Base-by-base conservation (phyloP, 2,113 vertebrate species). In the Lamprotornis superbus region DNA sequence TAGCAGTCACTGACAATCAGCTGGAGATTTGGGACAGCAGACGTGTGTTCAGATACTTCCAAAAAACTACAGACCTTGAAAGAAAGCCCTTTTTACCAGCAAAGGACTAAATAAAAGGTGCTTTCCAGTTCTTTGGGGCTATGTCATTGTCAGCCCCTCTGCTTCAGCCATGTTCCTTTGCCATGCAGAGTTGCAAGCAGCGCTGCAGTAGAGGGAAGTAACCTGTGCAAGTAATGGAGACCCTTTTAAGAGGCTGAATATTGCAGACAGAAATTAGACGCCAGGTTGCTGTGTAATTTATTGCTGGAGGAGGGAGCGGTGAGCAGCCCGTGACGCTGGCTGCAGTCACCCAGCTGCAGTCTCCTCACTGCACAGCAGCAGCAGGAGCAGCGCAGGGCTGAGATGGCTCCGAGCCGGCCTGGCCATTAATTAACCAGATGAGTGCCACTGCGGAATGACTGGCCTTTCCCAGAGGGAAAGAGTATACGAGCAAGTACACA, bases 1-100 rank as follows among this genome's bases (percentile, higher is more conserved):
- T 92, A 97, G 92, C 86, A 84, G 64, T 71, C 91, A 24, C 93
- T 97, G 95, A 39, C 60, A 64, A 13, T 76, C 16, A 18, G 12
- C 28, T 63, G 31, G 78, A 93, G 65, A 30, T 84, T 76, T 47
- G 67, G 63, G 39, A 49, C 55, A 83, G 64, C 37, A 75, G 22
- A 49, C 20, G 16, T 63, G 17, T 42, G 23, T 59, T 84, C 37
- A 57, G 27, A 8, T 59, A 42, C 78, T 84, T n/a, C 39, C 0
- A 49, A 80, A 77, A 81, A 57, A 42, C 20, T 9, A 31, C 37
- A 7, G 40, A 37, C n/a, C 50, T 40, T 77, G 55, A 80, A 73
- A 74, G 40, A 80, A 73, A 59, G 40, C 10, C 40, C 11, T 77
- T 31, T 27, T 93, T 77, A 31, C 9, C 35, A 67, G 30, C 35